Percentiles rank a stretch among this genome's conserved stretches.
phyloP scores from a whole-genome alignment of 2,113 vertebrate genomes.

The Sturnira hondurensis region DNA sequence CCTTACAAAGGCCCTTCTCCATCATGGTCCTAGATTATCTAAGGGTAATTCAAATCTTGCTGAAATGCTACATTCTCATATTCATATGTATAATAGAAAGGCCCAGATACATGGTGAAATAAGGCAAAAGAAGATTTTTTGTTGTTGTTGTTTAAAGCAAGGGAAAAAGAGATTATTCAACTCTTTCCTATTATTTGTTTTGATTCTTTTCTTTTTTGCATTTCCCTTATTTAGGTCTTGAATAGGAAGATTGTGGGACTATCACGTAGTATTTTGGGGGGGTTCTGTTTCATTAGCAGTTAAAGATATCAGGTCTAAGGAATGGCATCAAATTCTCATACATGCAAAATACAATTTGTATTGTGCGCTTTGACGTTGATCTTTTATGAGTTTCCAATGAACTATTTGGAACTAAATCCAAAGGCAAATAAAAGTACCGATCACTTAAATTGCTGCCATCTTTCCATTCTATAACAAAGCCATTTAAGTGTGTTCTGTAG shows the following conservation, averaged over 20 bases:
- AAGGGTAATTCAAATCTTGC: not conserved
- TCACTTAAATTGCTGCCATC: constrained; percentile 40
- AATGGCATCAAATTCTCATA: constrained; percentile 29
- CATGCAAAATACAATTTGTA: constrained; percentile 45
- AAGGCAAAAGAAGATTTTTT: not conserved
- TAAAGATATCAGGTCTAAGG: not conserved
- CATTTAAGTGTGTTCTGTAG: constrained; percentile 26
- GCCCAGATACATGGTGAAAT: not conserved
- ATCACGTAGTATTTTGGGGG: not conserved
- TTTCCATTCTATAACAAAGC: constrained; percentile 26
- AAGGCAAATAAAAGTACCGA: constrained; percentile 44
- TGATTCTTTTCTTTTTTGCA: not conserved
- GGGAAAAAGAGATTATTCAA: constrained; percentile 1
- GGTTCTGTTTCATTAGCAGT: not conserved
- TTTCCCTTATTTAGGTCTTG: not conserved
- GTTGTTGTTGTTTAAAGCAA: not conserved
- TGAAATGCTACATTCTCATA: not conserved
- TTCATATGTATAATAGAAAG: not conserved
- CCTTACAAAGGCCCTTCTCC: not conserved
- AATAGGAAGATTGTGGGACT: constrained; percentile 5
- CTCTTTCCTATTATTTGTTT: not conserved
- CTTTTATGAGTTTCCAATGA: constrained; percentile 15
- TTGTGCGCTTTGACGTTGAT: constrained; percentile 34
- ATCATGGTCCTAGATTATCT: constrained; percentile 17
- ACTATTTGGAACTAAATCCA: constrained; percentile 9